Evolutionary conservation across 1,140 invertebrate species (phyloP).

Genomic region (Homarus americanus): DNA sequence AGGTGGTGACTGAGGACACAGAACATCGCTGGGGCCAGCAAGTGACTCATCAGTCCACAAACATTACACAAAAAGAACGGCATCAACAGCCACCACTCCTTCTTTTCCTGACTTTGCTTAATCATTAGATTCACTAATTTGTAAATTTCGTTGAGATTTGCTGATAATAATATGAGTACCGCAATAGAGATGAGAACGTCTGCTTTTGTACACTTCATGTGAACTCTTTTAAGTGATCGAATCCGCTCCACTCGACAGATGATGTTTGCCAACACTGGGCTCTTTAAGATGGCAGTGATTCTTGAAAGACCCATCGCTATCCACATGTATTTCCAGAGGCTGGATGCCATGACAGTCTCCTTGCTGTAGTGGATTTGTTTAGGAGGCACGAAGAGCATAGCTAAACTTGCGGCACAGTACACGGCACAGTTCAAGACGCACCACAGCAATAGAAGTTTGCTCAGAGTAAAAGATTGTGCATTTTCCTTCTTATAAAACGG

Average conservation of each 20-base stretch:
- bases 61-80: neutral
- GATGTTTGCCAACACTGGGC: neutral
- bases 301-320: neutral
- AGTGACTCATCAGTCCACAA: slow-evolving; percentile 1
- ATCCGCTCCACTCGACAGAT: neutral
- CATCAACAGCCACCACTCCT: neutral
- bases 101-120: neutral
- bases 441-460: neutral
- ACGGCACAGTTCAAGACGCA: neutral
- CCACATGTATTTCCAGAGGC: neutral
- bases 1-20: neutral
- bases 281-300: neutral
- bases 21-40: neutral
- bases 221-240: neutral
- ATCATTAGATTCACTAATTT: neutral
- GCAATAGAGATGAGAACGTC: neutral
- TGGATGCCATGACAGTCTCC: neutral
- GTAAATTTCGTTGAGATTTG: neutral
- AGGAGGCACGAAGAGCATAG: neutral
- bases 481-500: neutral
- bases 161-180: neutral
- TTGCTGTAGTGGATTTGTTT: neutral
- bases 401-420: neutral
- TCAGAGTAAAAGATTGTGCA: neutral
- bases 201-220: neutral